These are phyloP conservation scores for Odontomyia ornata DNA, from an alignment of 2,888 invertebrate genomes.

Conservation along the genomic window DNA sequence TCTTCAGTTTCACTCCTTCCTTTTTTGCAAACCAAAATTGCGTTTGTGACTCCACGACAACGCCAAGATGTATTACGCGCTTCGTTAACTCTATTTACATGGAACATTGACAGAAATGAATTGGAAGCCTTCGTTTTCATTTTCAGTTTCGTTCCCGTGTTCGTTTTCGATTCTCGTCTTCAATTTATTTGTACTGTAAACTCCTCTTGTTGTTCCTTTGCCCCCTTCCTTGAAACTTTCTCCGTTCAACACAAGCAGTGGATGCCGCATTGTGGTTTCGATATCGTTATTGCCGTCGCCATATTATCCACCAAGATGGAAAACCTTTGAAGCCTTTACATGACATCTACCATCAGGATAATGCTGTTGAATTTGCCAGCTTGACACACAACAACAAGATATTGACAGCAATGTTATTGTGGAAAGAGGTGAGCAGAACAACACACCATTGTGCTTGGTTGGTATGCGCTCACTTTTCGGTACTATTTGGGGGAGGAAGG, in stretches of 20 bases:
- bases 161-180: slow-evolving; percentile 11
- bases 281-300: not conserved
- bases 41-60: slow-evolving; percentile 9
- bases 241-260: not conserved
- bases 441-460: not conserved
- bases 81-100: slow-evolving; percentile 49
- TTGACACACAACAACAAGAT: slow-evolving; percentile 4
- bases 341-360: slow-evolving; percentile 29
- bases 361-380: slow-evolving; percentile 30
- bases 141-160: too few relatives aligned
- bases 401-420: not conserved
- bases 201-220: not conserved
- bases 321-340: slow-evolving; percentile 23
- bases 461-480: too few relatives aligned
- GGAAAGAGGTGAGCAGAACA: not conserved
- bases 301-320: slow-evolving; percentile 1
- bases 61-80: slow-evolving; percentile 43
- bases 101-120: slow-evolving; percentile 46
- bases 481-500: not conserved
- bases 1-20: not conserved
- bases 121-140: slow-evolving; percentile 10
- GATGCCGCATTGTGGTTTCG: not conserved
- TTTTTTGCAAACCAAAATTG: slow-evolving; percentile 10
- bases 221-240: not conserved
- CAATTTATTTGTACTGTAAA: slow-evolving; percentile 27